Evolutionary conservation across 2,113 vertebrate genomes (phyloP).

Genomic region (Caloenas nicobarica): DNA sequence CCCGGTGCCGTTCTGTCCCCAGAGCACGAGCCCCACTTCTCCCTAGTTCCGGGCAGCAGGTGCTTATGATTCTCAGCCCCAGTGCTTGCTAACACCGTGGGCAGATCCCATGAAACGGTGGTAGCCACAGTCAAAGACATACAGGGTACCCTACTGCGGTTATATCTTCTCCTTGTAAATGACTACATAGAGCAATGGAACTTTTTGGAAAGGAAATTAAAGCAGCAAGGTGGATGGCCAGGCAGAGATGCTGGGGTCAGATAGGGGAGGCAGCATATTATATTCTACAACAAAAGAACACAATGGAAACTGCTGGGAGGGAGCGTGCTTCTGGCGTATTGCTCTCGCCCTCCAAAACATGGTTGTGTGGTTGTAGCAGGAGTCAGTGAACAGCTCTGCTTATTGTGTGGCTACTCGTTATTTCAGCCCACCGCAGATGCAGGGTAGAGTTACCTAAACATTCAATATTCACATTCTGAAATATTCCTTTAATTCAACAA

Average conservation of each 20-base stretch:
- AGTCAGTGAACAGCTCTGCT: neutral
- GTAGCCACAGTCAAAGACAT: neutral
- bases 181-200: neutral
- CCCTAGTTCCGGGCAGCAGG: neutral
- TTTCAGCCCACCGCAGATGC: neutral
- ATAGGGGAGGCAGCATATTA: neutral
- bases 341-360: neutral
- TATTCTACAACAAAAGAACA: neutral
- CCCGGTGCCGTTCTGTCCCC: neutral
- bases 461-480: neutral
- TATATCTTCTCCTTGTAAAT: neutral
- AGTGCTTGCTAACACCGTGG: neutral
- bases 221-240: neutral
- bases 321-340: neutral
- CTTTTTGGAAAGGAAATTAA: neutral
- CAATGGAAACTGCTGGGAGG: neutral
- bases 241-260: neutral
- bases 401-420: neutral
- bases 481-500: conserved; percentile 7
- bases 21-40: neutral
- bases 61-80: neutral
- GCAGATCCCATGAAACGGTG: neutral
- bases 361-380: neutral
- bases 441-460: neutral
- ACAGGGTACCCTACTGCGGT: neutral